phyloP scores from a whole-genome alignment of 2,888 invertebrate species.

The Polymixis lichenea region DNA sequence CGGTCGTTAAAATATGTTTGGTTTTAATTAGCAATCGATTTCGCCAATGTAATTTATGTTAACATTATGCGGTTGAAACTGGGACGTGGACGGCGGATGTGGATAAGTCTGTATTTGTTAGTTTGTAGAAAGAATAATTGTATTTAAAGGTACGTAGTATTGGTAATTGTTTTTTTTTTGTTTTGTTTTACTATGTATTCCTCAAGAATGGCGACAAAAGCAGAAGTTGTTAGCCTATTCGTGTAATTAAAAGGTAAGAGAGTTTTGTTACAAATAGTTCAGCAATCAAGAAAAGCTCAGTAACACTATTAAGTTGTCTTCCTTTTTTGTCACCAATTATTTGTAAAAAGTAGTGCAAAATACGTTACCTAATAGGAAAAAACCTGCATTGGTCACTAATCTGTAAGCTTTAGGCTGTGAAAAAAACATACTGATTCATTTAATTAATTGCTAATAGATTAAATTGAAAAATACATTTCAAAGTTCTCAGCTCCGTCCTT shows the following conservation, averaged over 20 bases:
- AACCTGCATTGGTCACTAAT: not conserved
- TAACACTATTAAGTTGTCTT: too few relatives aligned
- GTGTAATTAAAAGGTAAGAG: too few relatives aligned
- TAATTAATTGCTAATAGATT: not conserved
- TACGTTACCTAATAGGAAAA: not conserved
- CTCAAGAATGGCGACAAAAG: too few relatives aligned
- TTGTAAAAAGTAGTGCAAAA: not conserved
- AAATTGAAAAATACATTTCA: not conserved
- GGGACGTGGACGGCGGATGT: constrained; percentile 43
- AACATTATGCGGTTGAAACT: constrained; percentile 62
- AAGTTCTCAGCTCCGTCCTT: constrained; percentile 9
- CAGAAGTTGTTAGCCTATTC: not conserved
- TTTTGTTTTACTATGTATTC: not conserved
- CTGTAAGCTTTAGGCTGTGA: too few relatives aligned
- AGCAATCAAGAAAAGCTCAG: too few relatives aligned
- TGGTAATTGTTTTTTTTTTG: not conserved
- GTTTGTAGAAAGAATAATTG: constrained; percentile 4
- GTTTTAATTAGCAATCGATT: constrained; percentile 76
- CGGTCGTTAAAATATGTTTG: constrained; percentile 77
- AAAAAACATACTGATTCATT: too few relatives aligned
- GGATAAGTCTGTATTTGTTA: constrained; percentile 46
- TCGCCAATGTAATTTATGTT: constrained; percentile 68
- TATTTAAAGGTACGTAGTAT: not conserved
- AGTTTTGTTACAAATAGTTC: too few relatives aligned
- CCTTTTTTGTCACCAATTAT: too few relatives aligned